Evolutionary conservation across 2,113 vertebrate genomes (phyloP).

Genomic region (Pyxicephalus adspersus): DNA sequence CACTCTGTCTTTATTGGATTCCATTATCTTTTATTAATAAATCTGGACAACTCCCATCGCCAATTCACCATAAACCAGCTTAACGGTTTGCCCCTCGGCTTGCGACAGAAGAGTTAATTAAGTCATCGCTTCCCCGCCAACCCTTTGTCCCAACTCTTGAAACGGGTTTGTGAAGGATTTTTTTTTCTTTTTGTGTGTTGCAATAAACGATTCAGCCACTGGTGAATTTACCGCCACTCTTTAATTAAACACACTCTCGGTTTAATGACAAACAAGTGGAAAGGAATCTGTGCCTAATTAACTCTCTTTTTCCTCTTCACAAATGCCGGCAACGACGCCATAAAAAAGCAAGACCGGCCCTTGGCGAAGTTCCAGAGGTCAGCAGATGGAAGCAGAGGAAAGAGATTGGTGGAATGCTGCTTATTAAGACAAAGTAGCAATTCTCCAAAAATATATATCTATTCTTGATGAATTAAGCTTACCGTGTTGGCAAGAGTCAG

Average conservation of each 20-base stretch:
- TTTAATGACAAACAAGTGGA: conserved; percentile 55
- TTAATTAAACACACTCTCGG: conserved; percentile 53
- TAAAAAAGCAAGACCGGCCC: conserved; percentile 16
- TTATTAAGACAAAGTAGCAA: background rate
- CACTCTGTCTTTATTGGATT: background rate
- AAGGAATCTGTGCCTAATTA: conserved; percentile 26
- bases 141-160: background rate
- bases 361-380: conserved; percentile 7
- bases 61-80: background rate
- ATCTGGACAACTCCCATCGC: conserved; percentile 5
- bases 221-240: conserved; percentile 43
- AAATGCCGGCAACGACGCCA: background rate
- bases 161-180: conserved; percentile 18
- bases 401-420: background rate
- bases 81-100: background rate
- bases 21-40: conserved; percentile 36
- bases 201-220: conserved; percentile 2
- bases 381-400: conserved; percentile 25
- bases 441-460: background rate
- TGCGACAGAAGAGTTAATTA: conserved; percentile 2
- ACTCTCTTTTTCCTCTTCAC: background rate
- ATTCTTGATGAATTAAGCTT: background rate
- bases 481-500: background rate
- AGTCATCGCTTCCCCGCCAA: background rate
- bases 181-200: background rate